Evolutionary conservation across 2,113 vertebrate species (phyloP).

Genomic region (Orcinus orca): DNA sequence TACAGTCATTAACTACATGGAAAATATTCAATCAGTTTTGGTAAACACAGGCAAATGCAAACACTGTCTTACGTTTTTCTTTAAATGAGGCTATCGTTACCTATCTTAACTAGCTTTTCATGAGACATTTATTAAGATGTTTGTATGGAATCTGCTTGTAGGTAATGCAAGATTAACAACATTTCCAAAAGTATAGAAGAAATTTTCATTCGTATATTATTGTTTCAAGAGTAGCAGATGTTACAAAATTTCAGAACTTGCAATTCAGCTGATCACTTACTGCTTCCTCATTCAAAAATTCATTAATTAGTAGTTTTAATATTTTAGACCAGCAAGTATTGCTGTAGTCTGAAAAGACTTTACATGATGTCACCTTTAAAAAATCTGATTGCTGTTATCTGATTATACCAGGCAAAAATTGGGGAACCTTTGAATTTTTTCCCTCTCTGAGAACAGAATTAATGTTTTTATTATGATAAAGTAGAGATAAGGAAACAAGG

Average conservation of each 20-base stretch:
- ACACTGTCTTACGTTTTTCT: background rate
- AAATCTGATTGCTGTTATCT: background rate
- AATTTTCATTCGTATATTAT: background rate
- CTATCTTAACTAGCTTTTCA: slow-evolving; percentile 47
- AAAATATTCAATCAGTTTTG: background rate
- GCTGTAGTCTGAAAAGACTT: background rate
- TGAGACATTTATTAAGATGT: background rate
- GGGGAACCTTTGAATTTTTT: background rate
- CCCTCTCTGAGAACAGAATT: background rate
- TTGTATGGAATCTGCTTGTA: slow-evolving; percentile 16
- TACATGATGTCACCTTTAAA: background rate
- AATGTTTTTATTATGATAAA: background rate
- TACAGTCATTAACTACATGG: background rate
- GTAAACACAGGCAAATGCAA: background rate
- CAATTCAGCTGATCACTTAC: background rate
- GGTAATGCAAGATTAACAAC: slow-evolving; percentile 19
- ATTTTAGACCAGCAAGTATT: background rate
- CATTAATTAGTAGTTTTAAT: slow-evolving; percentile 1
- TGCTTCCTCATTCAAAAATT: slow-evolving; percentile 6
- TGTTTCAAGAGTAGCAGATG: slow-evolving; percentile 24
- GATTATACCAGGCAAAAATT: background rate
- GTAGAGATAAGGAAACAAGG: slow-evolving; percentile 7
- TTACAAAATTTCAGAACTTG: background rate
- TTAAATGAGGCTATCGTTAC: background rate
- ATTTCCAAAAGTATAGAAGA: background rate